Percentiles rank a stretch among this genome's conserved stretches.
Evolutionary conservation across 2,888 invertebrate genomes (phyloP).

Genomic region (Blomia tropicalis): DNA sequence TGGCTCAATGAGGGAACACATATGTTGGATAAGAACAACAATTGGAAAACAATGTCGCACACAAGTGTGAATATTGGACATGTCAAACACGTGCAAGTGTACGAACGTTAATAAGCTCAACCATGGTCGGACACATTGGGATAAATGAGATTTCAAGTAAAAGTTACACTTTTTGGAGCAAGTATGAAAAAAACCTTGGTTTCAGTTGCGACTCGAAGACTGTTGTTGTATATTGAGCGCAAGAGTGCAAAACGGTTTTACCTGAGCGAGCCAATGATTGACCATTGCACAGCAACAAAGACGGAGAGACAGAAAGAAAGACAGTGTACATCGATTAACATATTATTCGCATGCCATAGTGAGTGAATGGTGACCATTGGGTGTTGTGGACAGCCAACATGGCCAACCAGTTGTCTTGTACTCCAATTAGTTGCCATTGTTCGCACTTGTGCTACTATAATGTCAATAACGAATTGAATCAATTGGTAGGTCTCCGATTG

Average conservation of each 20-base stretch:
- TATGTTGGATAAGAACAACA: neutral
- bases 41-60: neutral
- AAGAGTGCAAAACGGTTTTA: constrained; percentile 3
- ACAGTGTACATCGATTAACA: constrained; percentile 2
- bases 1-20: neutral
- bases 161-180: too few species aligned
- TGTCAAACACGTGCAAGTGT: too few species aligned
- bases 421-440: neutral
- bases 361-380: neutral
- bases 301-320: too few species aligned
- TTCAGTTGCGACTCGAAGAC: neutral
- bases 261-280: neutral
- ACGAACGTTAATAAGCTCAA: too few species aligned
- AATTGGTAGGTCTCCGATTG: too few species aligned
- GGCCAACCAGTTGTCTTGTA: too few species aligned
- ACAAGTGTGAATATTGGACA: neutral
- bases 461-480: too few species aligned
- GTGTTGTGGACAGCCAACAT: neutral
- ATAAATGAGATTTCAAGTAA: too few species aligned
- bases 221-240: too few species aligned
- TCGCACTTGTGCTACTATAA: neutral
- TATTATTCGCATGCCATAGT: constrained; percentile 11
- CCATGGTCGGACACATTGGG: too few species aligned
- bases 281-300: constrained; percentile 9
- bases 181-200: neutral